A percentile compares a stretch with the other conserved stretches of the same genome.
phyloP scores from a whole-genome alignment of 2,113 vertebrate genomes.

The Microtus ochrogaster region DNA sequence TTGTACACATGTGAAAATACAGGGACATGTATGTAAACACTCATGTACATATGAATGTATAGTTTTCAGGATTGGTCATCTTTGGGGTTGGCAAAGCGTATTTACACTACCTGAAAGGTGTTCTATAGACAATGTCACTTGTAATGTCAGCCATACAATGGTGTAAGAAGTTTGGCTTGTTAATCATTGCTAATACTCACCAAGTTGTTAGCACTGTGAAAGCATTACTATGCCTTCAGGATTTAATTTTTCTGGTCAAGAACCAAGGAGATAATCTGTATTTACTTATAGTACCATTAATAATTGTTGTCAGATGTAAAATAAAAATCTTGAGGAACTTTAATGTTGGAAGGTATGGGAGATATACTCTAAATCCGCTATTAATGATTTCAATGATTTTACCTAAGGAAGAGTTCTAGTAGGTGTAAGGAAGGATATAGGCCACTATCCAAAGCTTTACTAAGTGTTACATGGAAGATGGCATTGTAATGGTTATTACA shows the following conservation, averaged over 20 bases:
- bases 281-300: neutral
- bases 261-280: neutral
- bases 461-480: neutral
- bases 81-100: neutral
- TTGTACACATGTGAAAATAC: neutral
- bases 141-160: neutral
- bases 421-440: neutral
- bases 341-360: neutral
- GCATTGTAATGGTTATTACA: fast-evolving
- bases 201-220: neutral
- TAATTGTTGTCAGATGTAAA: neutral
- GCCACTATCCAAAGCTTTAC: neutral
- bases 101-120: neutral
- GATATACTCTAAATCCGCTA: neutral
- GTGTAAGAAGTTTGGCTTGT: neutral
- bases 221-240: neutral
- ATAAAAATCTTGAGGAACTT: neutral
- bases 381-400: neutral
- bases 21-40: neutral
- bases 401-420: neutral
- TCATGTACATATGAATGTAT: neutral
- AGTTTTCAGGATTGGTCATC: neutral
- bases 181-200: neutral
- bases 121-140: neutral
- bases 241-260: neutral